These are phyloP conservation scores for Triops longicaudatus DNA, from an alignment of 1,140 invertebrate genomes.

Conservation along the genomic window DNA sequence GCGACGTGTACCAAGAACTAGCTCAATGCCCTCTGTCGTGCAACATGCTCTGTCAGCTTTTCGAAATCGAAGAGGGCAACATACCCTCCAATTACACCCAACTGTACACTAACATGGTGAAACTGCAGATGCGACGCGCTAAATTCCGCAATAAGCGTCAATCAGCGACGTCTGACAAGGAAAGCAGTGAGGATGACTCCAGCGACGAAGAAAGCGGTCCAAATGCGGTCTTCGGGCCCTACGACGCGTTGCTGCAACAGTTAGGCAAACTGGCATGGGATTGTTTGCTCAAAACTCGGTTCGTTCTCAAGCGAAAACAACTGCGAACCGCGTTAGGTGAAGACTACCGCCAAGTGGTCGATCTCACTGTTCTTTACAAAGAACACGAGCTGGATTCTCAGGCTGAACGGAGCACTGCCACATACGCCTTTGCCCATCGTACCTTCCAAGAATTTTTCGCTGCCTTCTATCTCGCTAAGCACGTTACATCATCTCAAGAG, in stretches of 20 bases:
- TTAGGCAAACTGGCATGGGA: background rate
- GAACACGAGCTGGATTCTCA: background rate
- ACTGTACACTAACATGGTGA: background rate
- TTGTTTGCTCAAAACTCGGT: background rate
- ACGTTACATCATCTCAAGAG: background rate
- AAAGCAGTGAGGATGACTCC: background rate
- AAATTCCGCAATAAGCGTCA: background rate
- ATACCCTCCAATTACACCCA: background rate
- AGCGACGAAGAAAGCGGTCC: background rate
- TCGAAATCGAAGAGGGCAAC: background rate
- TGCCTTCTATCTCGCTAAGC: background rate
- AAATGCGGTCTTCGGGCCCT: background rate
- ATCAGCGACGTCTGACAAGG: background rate
- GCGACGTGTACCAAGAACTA: background rate
- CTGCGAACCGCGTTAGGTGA: background rate
- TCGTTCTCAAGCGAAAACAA: background rate
- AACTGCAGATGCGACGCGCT: background rate
- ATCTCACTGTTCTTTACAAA: background rate
- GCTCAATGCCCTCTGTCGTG: background rate
- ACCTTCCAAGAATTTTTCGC: background rate
- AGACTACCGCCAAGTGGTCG: background rate
- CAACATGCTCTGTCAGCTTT: background rate
- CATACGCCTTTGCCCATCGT: background rate
- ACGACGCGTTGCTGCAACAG: background rate
- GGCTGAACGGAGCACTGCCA: background rate